Percentiles rank a stretch among this genome's conserved stretches.
These are phyloP conservation scores for Aleiodes sp. DNA, from an alignment of 1,140 invertebrate species.

Conservation along the genomic window DNA sequence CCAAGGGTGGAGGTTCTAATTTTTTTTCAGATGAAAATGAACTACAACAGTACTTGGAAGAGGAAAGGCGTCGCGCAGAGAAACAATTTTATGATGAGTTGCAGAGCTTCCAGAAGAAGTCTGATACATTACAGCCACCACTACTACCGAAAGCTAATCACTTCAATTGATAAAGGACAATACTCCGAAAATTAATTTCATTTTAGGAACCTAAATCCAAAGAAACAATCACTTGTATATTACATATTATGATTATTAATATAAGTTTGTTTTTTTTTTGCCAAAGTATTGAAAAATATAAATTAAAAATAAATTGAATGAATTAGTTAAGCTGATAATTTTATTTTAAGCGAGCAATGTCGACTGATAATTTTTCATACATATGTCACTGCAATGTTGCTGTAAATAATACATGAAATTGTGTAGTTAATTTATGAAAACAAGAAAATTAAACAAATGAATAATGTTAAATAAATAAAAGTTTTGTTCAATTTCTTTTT, in stretches of 20 bases:
- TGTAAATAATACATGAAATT: not conserved
- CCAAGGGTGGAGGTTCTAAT: constrained; percentile 38
- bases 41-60: constrained; percentile 25
- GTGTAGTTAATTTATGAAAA: not conserved
- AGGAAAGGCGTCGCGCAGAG: constrained; percentile 28
- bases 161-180: not conserved
- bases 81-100: constrained; percentile 44
- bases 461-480: no score
- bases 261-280: not conserved
- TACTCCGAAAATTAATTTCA: no score
- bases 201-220: no score
- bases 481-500: no score
- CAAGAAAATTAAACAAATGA: no score
- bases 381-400: not conserved
- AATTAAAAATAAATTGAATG: not conserved
- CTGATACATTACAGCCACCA: not conserved
- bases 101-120: constrained; percentile 16
- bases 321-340: not conserved
- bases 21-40: constrained; percentile 42
- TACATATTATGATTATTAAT: not conserved
- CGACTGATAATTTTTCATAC: not conserved
- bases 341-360: not conserved
- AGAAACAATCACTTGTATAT: not conserved
- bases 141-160: not conserved
- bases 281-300: not conserved